phyloP scores from a whole-genome alignment of 2,888 invertebrate genomes.

The Apotomis turbidana region DNA sequence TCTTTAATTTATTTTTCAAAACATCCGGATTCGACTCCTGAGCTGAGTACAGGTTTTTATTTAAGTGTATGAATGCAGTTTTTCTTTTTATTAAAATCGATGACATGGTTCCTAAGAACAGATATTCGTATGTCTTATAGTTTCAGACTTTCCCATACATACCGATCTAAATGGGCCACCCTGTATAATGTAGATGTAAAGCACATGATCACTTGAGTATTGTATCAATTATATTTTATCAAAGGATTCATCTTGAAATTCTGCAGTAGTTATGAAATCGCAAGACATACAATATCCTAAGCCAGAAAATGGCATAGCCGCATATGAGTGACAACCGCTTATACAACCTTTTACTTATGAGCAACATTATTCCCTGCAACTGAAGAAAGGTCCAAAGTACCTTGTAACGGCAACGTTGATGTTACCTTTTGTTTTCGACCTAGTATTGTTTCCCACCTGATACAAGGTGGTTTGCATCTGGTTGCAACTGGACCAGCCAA shows the following conservation, averaged over 20 bases:
- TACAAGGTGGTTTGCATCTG: constrained; percentile 32
- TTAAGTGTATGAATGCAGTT: no score
- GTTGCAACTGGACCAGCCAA: constrained; percentile 34
- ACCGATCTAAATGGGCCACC: no score
- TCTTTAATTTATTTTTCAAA: no score
- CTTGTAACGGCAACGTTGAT: neutral
- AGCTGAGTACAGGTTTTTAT: no score
- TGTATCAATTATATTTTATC: no score
- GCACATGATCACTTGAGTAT: no score
- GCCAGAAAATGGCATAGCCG: neutral
- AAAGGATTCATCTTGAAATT: neutral
- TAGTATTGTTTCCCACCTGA: constrained; percentile 26
- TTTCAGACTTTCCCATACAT: no score
- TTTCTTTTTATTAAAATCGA: no score
- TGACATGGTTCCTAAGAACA: no score
- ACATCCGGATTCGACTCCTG: no score
- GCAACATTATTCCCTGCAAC: neutral
- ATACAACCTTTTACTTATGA: neutral
- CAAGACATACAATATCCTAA: neutral
- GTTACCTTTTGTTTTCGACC: neutral
- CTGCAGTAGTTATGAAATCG: neutral
- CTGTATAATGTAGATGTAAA: no score
- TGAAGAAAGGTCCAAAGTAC: neutral
- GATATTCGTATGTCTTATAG: no score
- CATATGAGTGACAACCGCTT: neutral